Evolutionary conservation across 2,888 invertebrate species (phyloP), one percentile per base, ranked within the genome.

Genomic region (Junonia oenone): DNA sequence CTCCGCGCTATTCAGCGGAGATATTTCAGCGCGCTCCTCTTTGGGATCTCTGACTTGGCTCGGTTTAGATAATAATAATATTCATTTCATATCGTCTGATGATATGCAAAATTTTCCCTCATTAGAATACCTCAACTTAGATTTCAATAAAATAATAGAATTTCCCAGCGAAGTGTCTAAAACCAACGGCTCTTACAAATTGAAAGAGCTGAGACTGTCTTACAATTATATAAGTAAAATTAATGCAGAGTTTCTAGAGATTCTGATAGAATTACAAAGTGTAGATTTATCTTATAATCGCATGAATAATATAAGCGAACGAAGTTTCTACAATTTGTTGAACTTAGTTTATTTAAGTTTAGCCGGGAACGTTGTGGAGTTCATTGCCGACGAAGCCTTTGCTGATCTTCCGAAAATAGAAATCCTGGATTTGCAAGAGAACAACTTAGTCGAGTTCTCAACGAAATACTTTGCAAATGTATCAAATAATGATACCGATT

Each of bases 11-110:
- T 93, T 94, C 62, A 92, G 93, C 2, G 95, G 95, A 55, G 91
- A 92, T 62, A 92, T 95, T 59, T 95, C 95, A 0, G 90, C 93
- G 37, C 92, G 93, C 0, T 91, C 91, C 56, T 93, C 93, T 1
- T 85, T 95, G 1, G 89, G 84, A 2, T 92, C 92, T 50, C 84
- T 97, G 1, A 91, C 93, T 59, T 96, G 96, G 95, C 88, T 97
- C 46, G 94, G 95, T 0, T 77, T 96, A 65, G 97, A 97, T 75
- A 95, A 96, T 78, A 96, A 96, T 71, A 94, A 95, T 68, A 92
- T 97, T 61, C 93, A 75, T 49, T 63, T 67, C 51, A 65, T 83
- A 26, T 91, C 93, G 1, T 91, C 92, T 2, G 91, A 92, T n/a
- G 92, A 94, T 1, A 90, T 96, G 43, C 92, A 92, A 54, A 91